Percentiles rank a stretch among this genome's conserved stretches.
Evolutionary conservation across 2,888 invertebrate genomes (phyloP).

Genomic region (Brassicogethes aeneus): DNA sequence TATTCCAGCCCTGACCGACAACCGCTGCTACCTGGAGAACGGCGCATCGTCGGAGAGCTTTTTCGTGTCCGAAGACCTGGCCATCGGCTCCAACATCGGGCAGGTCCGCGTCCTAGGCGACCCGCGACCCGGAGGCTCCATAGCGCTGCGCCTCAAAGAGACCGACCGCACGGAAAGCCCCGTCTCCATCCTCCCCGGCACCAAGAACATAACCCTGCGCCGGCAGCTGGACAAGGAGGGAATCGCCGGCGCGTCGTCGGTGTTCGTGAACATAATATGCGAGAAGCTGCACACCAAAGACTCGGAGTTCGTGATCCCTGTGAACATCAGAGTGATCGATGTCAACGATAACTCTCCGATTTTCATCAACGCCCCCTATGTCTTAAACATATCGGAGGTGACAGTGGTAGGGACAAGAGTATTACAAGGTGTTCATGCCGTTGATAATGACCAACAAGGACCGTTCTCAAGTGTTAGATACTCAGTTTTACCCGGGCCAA

Average conservation of each 20-base stretch:
- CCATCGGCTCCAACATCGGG: slow-evolving; percentile 73
- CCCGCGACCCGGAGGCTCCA: slow-evolving; percentile 66
- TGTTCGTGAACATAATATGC: slow-evolving; percentile 80
- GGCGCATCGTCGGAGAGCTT: slow-evolving; percentile 88
- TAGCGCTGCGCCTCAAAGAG: slow-evolving; percentile 69
- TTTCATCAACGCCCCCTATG: slow-evolving; percentile 75
- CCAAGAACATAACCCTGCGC: slow-evolving; percentile 72
- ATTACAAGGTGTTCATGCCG: slow-evolving; percentile 67
- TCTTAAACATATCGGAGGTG: slow-evolving; percentile 76
- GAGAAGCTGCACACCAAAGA: slow-evolving; percentile 59
- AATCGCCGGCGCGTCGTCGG: slow-evolving; percentile 69
- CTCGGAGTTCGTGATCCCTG: slow-evolving; percentile 67
- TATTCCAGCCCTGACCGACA: slow-evolving; percentile 62
- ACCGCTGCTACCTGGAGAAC: slow-evolving; percentile 81
- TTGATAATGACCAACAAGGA: slow-evolving; percentile 80
- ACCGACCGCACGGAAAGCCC: slow-evolving; percentile 73
- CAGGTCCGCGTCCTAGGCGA: slow-evolving; percentile 74
- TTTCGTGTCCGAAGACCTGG: slow-evolving; percentile 78
- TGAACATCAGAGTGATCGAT: slow-evolving; percentile 79
- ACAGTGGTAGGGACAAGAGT: slow-evolving; percentile 62
- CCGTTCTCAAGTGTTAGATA: slow-evolving; percentile 80
- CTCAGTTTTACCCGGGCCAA: slow-evolving; percentile 67
- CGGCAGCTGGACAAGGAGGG: slow-evolving; percentile 80
- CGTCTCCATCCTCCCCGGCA: slow-evolving; percentile 64
- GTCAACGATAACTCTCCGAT: slow-evolving; percentile 85